A percentile compares a stretch with the other conserved stretches of the same genome.
phyloP scores from a whole-genome alignment of 53 echinoderm and acorn worm species.

The Echinarachnius parma region DNA sequence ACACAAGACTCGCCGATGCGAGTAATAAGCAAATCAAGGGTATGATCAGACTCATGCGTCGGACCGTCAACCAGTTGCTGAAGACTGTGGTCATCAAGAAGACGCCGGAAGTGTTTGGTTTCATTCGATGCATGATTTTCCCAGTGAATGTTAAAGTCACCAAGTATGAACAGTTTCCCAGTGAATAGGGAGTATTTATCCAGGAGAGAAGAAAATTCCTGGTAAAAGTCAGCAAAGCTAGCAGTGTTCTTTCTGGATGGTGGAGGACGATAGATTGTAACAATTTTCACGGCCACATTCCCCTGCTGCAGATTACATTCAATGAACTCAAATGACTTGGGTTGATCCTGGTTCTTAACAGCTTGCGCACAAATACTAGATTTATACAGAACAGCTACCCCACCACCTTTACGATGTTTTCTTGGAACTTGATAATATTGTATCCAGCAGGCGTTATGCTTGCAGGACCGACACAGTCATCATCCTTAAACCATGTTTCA shows the following conservation, averaged over 20 bases:
- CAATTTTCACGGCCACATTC: constrained; percentile 1
- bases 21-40: constrained; percentile 2
- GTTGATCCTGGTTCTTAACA: neutral
- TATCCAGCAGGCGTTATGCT: constrained; percentile 8
- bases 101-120: neutral
- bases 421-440: constrained; percentile 7
- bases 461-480: constrained; percentile 15
- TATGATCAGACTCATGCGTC: constrained; percentile 22
- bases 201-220: constrained; percentile 13
- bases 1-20: constrained; percentile 12
- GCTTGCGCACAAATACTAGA: neutral
- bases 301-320: constrained; percentile 1
- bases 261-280: constrained; percentile 16
- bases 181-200: constrained; percentile 10
- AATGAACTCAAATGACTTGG: constrained; percentile 8
- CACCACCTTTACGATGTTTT: constrained; percentile 15
- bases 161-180: constrained; percentile 15
- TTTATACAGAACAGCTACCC: constrained; percentile 14
- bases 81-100: constrained; percentile 12
- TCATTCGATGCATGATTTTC: neutral
- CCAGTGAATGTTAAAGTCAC: constrained; percentile 26
- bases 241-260: neutral
- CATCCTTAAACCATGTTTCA: neutral
- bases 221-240: constrained; percentile 5
- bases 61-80: constrained; percentile 5